Evolutionary conservation across 53 echinoderm and acorn worm species (phyloP).

Genomic region (Echinometra lucunter): DNA sequence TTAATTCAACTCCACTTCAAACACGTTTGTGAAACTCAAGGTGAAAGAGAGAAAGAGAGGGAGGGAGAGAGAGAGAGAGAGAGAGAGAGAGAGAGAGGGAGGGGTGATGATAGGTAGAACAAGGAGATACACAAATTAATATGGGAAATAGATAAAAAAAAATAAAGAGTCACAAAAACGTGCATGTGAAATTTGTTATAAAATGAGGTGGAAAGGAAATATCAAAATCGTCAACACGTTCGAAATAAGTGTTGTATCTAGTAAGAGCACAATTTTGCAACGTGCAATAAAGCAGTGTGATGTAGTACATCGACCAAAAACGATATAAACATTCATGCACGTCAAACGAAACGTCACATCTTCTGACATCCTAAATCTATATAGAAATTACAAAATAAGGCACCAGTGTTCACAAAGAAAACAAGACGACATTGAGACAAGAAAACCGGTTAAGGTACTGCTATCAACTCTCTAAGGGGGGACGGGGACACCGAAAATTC

Average conservation of each 20-base stretch:
- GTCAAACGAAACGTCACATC: neutral
- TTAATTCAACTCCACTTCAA: neutral
- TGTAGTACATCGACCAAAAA: neutral
- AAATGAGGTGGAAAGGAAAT: neutral
- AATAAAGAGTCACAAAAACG: neutral
- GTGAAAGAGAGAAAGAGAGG: neutral
- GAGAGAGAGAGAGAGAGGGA: no score
- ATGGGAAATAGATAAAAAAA: neutral
- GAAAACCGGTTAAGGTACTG: neutral
- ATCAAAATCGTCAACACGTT: neutral
- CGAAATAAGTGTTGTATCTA: neutral
- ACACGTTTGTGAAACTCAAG: neutral
- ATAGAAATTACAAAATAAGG: neutral
- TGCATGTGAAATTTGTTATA: neutral
- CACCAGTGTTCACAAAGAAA: neutral
- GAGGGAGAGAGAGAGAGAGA: no score
- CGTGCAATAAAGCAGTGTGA: neutral
- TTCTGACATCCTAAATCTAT: neutral
- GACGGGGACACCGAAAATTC: constrained; percentile 16
- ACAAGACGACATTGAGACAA: neutral
- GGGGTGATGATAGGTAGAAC: neutral
- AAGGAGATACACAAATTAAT: neutral
- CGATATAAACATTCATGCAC: neutral
- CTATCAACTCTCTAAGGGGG: constrained; percentile 26
- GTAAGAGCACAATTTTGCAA: neutral